Evolutionary conservation across 2,113 vertebrate species (phyloP), one percentile per base, ranked within the genome.

Genomic region (Erythrolamprus reginae): DNA sequence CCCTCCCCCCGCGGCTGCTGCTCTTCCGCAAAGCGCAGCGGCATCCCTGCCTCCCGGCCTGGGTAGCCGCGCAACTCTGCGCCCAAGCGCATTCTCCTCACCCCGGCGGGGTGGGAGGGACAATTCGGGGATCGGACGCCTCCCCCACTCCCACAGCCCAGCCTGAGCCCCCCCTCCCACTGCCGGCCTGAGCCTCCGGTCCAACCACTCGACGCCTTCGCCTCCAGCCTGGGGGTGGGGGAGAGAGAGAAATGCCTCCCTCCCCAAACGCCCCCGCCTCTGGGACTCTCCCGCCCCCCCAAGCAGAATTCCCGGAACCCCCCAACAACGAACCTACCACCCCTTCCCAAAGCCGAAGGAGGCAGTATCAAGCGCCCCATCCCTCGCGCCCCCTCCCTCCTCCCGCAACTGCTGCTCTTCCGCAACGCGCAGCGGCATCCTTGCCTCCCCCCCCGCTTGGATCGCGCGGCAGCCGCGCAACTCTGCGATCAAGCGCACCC

Each of bases 311-410:
- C 77, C 77, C 28, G 12, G 8, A 3, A 1, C 8, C 55, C 23
- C 26, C 10, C 55, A 26, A 2, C 26, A n/a, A 4, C n/a, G n/a
- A n/a, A n/a, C n/a, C 26, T 10, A 10, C 12, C 1, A n/a, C 10
- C 58, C 10, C 4, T n/a, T 5, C 0, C 28, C 13, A 33, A n/a
- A 33, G 61, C 13, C n/a, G n/a, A n/a, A n/a, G n/a, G n/a, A n/a
- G n/a, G n/a, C n/a, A n/a, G n/a, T n/a, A n/a, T n/a, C n/a, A 84
- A 23, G 89, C 13, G 82, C 8, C 17, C 82, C 15, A 4, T 21
- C 6, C 9, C 6, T 23, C 5, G 4, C 1, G 13, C 50, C 3
- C 1, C 48, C 21, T 0, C 3, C 3, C 55, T 8, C 2, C n/a
- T 4, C 21, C 10, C 10, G 10, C 48, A 1, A 17, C n/a, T 5